Conservation (phyloP, 2,113 vertebrate species). For the Numenius arquata region DNA sequence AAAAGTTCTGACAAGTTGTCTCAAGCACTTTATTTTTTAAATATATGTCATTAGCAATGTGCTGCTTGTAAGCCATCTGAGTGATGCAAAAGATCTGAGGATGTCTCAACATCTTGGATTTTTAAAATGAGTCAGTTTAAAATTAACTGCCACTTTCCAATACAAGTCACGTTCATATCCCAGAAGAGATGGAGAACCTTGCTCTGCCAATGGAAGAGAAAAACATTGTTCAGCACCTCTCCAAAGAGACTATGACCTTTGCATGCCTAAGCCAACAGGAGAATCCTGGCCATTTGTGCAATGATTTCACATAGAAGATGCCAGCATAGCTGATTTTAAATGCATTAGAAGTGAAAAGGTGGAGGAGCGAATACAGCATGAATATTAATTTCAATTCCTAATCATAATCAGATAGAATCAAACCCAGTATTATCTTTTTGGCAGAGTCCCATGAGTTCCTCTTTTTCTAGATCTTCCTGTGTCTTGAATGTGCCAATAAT, state of each 20-base stretch:
- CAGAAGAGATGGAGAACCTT: not conserved
- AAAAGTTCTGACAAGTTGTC: not conserved
- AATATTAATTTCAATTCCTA: constrained; percentile 29
- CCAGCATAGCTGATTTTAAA: constrained; percentile 12
- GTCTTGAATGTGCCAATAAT: not conserved
- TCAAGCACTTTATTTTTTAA: not conserved
- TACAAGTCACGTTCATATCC: not conserved
- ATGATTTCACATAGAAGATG: not conserved
- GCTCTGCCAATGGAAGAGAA: not conserved
- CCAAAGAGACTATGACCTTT: not conserved
- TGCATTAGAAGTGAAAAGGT: not conserved
- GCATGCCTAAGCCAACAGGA: not conserved
- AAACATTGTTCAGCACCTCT: not conserved
- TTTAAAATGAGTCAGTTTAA: not conserved
- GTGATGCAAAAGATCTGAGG: not conserved
- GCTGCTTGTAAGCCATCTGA: not conserved
- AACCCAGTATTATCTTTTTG: not conserved
- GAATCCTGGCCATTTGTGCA: not conserved
- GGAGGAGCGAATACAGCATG: not conserved
- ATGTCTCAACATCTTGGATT: not conserved
- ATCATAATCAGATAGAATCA: not conserved
- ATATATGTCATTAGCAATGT: not conserved
- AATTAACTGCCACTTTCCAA: not conserved
- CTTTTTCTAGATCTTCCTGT: not conserved
- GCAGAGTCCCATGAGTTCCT: not conserved